Percentiles rank a stretch among this genome's conserved stretches.
Conservation (phyloP, 2,797 vertebrate species). For the Acrossocheilus wenchowensis region DNA sequence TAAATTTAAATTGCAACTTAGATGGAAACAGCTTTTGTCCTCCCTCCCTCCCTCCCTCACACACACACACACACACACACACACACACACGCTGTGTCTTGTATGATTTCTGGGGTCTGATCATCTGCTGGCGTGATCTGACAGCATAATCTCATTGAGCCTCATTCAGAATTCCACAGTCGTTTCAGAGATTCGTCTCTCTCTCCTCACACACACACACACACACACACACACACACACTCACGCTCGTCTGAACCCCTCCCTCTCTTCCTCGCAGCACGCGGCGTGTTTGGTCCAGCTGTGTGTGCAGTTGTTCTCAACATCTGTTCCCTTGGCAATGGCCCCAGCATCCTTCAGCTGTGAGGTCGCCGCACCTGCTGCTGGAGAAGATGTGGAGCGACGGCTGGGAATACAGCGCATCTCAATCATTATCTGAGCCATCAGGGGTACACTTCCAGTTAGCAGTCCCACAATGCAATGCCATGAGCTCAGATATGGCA, state of each 20-base stretch:
- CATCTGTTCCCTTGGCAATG: slow-evolving; percentile 42
- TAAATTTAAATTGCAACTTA: background rate
- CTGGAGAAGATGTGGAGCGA: background rate
- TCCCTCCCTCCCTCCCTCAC: background rate
- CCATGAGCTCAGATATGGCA: background rate
- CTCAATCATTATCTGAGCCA: too few species aligned
- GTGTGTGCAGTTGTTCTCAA: slow-evolving; percentile 40
- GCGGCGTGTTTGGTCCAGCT: slow-evolving; percentile 30
- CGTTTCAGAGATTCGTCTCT: background rate
- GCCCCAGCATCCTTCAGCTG: slow-evolving; percentile 27
- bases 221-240: background rate
- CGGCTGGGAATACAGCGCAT: background rate
- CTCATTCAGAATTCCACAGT: background rate
- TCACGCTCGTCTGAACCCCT: background rate
- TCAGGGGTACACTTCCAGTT: background rate
- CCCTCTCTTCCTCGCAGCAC: slow-evolving; percentile 1
- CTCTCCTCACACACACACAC: background rate
- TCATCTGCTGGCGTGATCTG: background rate
- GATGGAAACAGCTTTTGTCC: background rate
- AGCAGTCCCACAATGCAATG: background rate
- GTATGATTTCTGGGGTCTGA: background rate
- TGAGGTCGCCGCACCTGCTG: slow-evolving; percentile 9
- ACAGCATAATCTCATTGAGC: slow-evolving; percentile 3
- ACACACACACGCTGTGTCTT: background rate
- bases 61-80: background rate